Evolutionary conservation across 2,888 invertebrate species (phyloP).

Genomic region (Blera fallax): DNA sequence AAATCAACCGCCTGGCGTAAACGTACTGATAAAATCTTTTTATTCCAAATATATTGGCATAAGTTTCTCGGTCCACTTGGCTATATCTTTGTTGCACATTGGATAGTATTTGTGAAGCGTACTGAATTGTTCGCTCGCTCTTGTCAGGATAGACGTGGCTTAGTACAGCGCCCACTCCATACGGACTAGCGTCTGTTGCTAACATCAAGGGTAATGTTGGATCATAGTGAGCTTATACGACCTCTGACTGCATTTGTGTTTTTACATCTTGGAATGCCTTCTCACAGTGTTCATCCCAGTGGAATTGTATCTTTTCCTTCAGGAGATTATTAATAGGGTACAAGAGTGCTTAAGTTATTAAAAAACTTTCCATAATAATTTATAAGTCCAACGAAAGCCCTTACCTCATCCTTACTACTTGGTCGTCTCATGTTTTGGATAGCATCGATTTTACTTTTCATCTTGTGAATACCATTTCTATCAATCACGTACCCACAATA

Average conservation of each 20-base stretch:
- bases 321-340: slow-evolving; percentile 75
- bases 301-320: slow-evolving; percentile 64
- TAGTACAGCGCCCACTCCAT: slow-evolving; percentile 20
- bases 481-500: slow-evolving; percentile 75
- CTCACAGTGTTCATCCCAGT: slow-evolving; percentile 72
- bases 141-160: slow-evolving; percentile 44
- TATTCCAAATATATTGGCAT: slow-evolving; percentile 78
- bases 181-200: slow-evolving; percentile 10
- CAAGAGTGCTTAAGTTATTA: slow-evolving; percentile 73
- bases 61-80: slow-evolving; percentile 74
- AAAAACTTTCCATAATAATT: slow-evolving; percentile 77
- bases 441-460: slow-evolving; percentile 74
- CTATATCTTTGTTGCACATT: slow-evolving; percentile 59
- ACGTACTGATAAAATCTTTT: slow-evolving; percentile 79
- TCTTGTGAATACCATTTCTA: slow-evolving; percentile 75
- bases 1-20: slow-evolving; percentile 78
- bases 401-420: slow-evolving; percentile 70
- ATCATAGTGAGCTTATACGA: slow-evolving; percentile 74
- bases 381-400: slow-evolving; percentile 75
- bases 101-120: slow-evolving; percentile 47
- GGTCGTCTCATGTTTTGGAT: slow-evolving; percentile 74
- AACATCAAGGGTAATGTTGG: slow-evolving; percentile 18
- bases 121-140: slow-evolving; percentile 37
- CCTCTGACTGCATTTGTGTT: slow-evolving; percentile 64
- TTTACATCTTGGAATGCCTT: slow-evolving; percentile 74